Evolutionary conservation across 1,140 invertebrate species (phyloP), one percentile per base, ranked within the genome.

Genomic region (Aphelinus atriplicis): DNA sequence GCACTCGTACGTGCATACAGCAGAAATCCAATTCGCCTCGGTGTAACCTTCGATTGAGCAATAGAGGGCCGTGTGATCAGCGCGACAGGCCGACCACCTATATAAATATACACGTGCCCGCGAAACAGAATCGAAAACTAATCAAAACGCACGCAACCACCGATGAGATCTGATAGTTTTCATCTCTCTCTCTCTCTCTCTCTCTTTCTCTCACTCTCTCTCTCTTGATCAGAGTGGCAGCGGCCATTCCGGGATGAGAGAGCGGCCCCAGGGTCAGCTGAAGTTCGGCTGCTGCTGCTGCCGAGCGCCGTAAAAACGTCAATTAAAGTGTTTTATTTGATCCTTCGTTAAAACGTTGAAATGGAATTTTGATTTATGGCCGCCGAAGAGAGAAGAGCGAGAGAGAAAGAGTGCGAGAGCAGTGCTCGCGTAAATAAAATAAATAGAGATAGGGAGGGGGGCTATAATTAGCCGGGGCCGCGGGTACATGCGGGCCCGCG

Each of bases 241-340:
- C 26, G 26, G 26, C 26, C 26, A 26, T 26, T 26, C 26, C 26
- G 43, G 48, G 70, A 51, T 62, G 58, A 48, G 50, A 42, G 47
- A 57, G 43, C 76, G 76, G 76, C 47, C 72, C 80, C 82, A 80
- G 83, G 84, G 84, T 85, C 84, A 85, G 82, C 75, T 72, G 81
- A 80, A 83, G 83, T 85, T 85, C 80, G 84, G 84, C 85, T 88
- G 87, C 86, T 79, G 86, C 80, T 83, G 84, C 85, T 88, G 87
- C 86, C 80, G 86, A 84, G 81, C 85, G 85, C 83, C 86, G 84
- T 88, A 88, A 88, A 88, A 88, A 88, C 84, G 87, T 88, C 86
- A 88, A 88, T 88, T 88, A 88, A 88, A 88, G 86, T 87, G 86
- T 88, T 88, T 88, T 88, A 88, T 88, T 88, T 88, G 86, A 87